phyloP scores from a whole-genome alignment of 1,140 invertebrate genomes.

The Drosophila asahinai region DNA sequence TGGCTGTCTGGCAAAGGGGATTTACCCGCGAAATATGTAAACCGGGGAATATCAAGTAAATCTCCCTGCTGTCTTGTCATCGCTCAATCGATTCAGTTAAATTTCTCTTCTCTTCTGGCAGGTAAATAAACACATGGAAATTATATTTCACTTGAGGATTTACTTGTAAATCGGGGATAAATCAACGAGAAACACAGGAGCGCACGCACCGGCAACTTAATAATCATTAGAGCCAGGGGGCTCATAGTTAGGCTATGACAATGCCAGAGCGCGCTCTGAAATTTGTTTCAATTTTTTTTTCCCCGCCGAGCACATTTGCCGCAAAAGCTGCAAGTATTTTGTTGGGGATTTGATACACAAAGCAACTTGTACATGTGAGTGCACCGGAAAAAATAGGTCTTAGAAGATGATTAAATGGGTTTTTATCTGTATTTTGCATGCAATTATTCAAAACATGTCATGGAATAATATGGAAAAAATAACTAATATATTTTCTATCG shows the following conservation, averaged over 20 bases:
- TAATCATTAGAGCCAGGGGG: slow-evolving; percentile 54
- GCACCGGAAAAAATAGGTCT: slow-evolving; percentile 26
- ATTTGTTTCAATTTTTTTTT: slow-evolving; percentile 70
- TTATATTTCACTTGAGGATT: slow-evolving; percentile 75
- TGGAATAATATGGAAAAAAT: no score
- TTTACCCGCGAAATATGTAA: slow-evolving; percentile 33
- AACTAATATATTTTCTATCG: no score
- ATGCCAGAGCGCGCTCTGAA: slow-evolving; percentile 27
- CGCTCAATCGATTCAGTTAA: slow-evolving; percentile 57
- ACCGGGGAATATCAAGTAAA: slow-evolving; percentile 24
- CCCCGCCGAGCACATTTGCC: slow-evolving; percentile 52
- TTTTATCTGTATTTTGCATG: no score
- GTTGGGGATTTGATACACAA: slow-evolving; percentile 65
- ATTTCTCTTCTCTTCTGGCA: slow-evolving; percentile 25
- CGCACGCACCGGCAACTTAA: slow-evolving; percentile 48
- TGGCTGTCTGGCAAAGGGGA: slow-evolving; percentile 39
- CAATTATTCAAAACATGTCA: not conserved
- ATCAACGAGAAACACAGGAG: slow-evolving; percentile 46
- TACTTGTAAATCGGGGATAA: slow-evolving; percentile 76
- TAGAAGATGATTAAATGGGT: no score
- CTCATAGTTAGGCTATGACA: slow-evolving; percentile 55
- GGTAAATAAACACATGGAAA: slow-evolving; percentile 74
- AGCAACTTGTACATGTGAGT: slow-evolving; percentile 57
- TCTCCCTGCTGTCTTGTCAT: slow-evolving; percentile 29
- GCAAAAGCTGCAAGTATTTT: slow-evolving; percentile 68